Base-by-base conservation (phyloP, 2,113 vertebrate species). In the Potamarius usumacintae region DNA sequence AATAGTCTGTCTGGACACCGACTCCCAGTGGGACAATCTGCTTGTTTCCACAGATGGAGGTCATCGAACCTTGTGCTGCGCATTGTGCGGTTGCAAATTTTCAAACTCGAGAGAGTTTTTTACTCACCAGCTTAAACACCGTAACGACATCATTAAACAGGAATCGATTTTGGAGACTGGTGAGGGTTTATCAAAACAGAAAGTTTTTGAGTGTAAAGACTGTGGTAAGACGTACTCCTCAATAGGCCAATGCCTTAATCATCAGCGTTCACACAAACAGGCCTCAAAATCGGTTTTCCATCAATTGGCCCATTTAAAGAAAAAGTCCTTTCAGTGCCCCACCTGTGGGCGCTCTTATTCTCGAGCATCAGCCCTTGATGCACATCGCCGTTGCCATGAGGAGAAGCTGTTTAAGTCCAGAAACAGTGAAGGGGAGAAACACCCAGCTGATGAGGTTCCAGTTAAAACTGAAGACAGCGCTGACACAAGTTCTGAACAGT, bases 331-430 rank as follows among this genome's bases (percentile, higher is more conserved):
- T 89, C 92, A 94, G 65, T 96, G 95, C 8, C 94, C 95, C 55
- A 92, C 92, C 4, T 96, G 95, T 78, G 95, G 95, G 2, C 90
- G 95, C 6, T 94, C 89, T 89, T 96, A 96, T 90, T 96, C 95
- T 17, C 95, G 95, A 0, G 94, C 94, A 20, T 95, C 95, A 9
- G 95, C 95, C 65, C 95, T 96, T 1, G 95, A 96, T n/a, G 95
- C 95, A 7, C 95, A 96, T 84, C 94, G 94, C 4, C 95, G 94
- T 3, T 95, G 94, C 86, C 95, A 96, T n/a, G 94, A 96, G 85
- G 93, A 92, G 78, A 95, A 96, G n/a, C 90, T 96, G 83, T 78
- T 96, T 0, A 96, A 95, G 83, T 85, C 91, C 0, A 92, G 86
- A 65, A 91, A 77, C 85, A 91, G 85, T 81, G 90, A 83, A 67